Percentiles rank a stretch among this genome's conserved stretches.
Evolutionary conservation across 2,888 invertebrate genomes (phyloP).

Genomic region (Drosophila imparisetae): DNA sequence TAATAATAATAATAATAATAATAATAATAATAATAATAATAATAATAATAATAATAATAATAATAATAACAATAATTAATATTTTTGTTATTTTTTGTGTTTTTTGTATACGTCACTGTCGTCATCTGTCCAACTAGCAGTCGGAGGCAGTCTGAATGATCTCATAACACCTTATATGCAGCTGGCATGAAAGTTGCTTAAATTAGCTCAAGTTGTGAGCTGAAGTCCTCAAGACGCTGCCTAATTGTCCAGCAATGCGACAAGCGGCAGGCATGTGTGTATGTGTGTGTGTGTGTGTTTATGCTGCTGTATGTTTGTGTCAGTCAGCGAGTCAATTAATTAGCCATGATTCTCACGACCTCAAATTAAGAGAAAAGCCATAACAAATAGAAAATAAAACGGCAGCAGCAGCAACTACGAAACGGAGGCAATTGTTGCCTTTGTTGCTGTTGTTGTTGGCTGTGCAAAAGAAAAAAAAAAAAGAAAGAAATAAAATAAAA

Average conservation of each 20-base stretch:
- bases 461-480: conserved; percentile 24
- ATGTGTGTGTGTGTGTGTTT: conserved; percentile 13
- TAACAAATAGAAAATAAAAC: conserved; percentile 78
- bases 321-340: conserved; percentile 80
- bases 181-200: conserved; percentile 13
- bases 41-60: too few relatives aligned
- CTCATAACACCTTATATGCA: not conserved
- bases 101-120: not conserved
- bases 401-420: conserved; percentile 47
- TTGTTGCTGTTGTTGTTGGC: conserved; percentile 29
- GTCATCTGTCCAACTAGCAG: not conserved
- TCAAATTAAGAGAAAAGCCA: conserved; percentile 83
- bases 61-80: not conserved
- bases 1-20: not conserved
- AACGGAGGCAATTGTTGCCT: conserved; percentile 59
- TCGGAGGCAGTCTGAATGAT: conserved; percentile 3
- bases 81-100: not conserved
- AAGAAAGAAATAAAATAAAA: conserved; percentile 17
- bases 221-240: conserved; percentile 24
- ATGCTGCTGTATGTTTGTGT: conserved; percentile 42
- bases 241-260: conserved; percentile 44
- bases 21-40: not conserved
- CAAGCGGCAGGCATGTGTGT: conserved; percentile 6
- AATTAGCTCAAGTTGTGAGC: conserved; percentile 10
- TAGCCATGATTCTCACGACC: conserved; percentile 84